A percentile compares a stretch with the other conserved stretches of the same genome.
These are phyloP conservation scores for Drosophila mimica DNA, from an alignment of 2,888 invertebrate species.

Conservation along the genomic window DNA sequence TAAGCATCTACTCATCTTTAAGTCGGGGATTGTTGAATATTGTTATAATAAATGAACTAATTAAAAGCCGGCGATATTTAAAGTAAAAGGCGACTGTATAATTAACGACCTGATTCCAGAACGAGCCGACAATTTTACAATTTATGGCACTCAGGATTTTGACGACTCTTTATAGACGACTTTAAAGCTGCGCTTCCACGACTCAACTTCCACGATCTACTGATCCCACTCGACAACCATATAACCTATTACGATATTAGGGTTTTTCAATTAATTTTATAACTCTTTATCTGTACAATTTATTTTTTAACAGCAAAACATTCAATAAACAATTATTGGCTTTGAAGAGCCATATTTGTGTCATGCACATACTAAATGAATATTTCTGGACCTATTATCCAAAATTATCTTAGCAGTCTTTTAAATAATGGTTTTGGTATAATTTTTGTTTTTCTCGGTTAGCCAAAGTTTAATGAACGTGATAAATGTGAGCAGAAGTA, in stretches of 20 bases:
- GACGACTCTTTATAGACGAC: too few relatives aligned
- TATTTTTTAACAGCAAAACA: slow-evolving; percentile 42
- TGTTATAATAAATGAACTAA: background rate
- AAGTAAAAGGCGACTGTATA: too few relatives aligned
- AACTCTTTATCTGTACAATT: slow-evolving; percentile 16
- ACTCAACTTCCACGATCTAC: too few relatives aligned
- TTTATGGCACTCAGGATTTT: too few relatives aligned
- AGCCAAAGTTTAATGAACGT: slow-evolving; percentile 60
- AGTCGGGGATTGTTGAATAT: background rate
- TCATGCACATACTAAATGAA: slow-evolving; percentile 3
- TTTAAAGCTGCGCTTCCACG: too few relatives aligned
- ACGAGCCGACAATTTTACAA: too few relatives aligned
- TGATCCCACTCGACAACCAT: too few relatives aligned
- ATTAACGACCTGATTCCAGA: too few relatives aligned
- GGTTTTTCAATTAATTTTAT: slow-evolving; percentile 9
- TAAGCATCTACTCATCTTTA: background rate
- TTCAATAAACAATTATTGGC: slow-evolving; percentile 33
- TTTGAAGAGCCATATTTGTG: slow-evolving; percentile 33
- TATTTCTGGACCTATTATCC: background rate
- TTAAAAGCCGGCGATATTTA: background rate
- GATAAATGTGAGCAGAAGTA: slow-evolving; percentile 9
- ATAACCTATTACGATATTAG: background rate
- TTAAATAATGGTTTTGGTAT: slow-evolving; percentile 46
- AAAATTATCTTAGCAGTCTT: slow-evolving; percentile 27
- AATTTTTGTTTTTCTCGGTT: slow-evolving; percentile 21